Evolutionary conservation across 2,888 invertebrate species (phyloP).

Genomic region (Eurytoma californica): DNA sequence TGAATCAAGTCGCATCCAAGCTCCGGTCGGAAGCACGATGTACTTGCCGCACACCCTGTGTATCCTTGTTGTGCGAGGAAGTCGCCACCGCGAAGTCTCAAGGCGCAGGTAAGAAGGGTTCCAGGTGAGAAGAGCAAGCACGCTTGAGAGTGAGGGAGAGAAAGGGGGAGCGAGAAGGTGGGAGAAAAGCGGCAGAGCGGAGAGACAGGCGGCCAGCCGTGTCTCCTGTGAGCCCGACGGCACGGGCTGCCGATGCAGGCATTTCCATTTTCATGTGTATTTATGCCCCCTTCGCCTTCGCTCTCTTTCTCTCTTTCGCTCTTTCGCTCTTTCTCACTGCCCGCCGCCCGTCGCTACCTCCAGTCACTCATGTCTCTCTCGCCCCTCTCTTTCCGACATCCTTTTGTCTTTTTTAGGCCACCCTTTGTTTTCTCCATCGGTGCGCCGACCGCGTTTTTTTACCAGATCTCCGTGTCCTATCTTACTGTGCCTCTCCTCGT

Average conservation of each 20-base stretch:
- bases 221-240: constrained; percentile 67
- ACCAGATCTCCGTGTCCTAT: background rate
- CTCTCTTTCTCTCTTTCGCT: constrained; percentile 4
- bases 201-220: constrained; percentile 70
- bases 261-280: constrained; percentile 66
- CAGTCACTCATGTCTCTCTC: constrained; percentile 18
- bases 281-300: constrained; percentile 54
- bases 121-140: constrained; percentile 51
- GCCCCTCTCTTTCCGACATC: constrained; percentile 23
- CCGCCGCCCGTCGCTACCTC: constrained; percentile 47
- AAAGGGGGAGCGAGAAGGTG: constrained; percentile 42
- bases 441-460: background rate
- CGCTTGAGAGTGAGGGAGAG: constrained; percentile 3
- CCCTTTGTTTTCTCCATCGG: constrained; percentile 37
- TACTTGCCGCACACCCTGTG: constrained; percentile 29
- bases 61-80: constrained; percentile 15
- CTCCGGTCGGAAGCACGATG: background rate
- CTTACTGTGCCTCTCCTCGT: background rate
- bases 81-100: constrained; percentile 11
- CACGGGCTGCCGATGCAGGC: constrained; percentile 48
- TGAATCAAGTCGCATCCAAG: background rate
- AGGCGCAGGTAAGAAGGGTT: constrained; percentile 44
- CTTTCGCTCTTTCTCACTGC: constrained; percentile 46
- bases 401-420: constrained; percentile 44
- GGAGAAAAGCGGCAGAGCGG: constrained; percentile 71